Conservation (phyloP, 1,140 invertebrate species). For the Lysiphlebus fabarum region DNA sequence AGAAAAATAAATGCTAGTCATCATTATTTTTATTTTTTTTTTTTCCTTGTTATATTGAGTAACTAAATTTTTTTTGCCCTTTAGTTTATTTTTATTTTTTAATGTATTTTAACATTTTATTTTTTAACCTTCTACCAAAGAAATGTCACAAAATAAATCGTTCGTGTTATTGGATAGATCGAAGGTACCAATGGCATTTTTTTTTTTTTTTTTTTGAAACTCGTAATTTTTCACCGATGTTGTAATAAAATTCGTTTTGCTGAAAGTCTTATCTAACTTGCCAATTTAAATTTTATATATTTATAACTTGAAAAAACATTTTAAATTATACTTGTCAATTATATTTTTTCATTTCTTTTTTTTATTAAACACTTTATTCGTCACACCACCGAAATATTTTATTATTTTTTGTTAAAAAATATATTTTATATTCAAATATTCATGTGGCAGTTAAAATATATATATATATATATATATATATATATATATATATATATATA, state of each 20-base stretch:
- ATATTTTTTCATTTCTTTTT: too few relatives aligned
- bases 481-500: too few relatives aligned
- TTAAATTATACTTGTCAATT: too few relatives aligned
- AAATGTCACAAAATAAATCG: conserved; percentile 29
- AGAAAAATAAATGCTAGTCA: too few relatives aligned
- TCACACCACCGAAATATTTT: too few relatives aligned
- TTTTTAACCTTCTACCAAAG: conserved; percentile 8
- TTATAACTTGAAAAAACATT: background rate
- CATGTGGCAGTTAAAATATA: too few relatives aligned
- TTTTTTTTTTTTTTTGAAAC: conserved; percentile 15
- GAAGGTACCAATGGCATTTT: conserved; percentile 15
- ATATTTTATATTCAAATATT: too few relatives aligned
- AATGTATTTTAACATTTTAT: background rate
- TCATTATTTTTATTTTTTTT: too few relatives aligned
- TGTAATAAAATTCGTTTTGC: conserved; percentile 33
- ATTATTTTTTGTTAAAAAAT: too few relatives aligned
- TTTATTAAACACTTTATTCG: too few relatives aligned
- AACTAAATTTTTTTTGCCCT: background rate
- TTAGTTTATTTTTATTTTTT: conserved; percentile 1
- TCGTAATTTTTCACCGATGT: conserved; percentile 22
- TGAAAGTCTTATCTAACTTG: background rate
- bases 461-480: too few relatives aligned
- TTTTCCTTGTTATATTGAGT: too few relatives aligned
- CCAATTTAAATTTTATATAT: conserved; percentile 6
- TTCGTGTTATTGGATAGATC: conserved; percentile 32